Percentiles rank a stretch among this genome's conserved stretches.
These are phyloP conservation scores for Leuciscus idus DNA, from an alignment of 2,113 vertebrate species.

Conservation along the genomic window DNA sequence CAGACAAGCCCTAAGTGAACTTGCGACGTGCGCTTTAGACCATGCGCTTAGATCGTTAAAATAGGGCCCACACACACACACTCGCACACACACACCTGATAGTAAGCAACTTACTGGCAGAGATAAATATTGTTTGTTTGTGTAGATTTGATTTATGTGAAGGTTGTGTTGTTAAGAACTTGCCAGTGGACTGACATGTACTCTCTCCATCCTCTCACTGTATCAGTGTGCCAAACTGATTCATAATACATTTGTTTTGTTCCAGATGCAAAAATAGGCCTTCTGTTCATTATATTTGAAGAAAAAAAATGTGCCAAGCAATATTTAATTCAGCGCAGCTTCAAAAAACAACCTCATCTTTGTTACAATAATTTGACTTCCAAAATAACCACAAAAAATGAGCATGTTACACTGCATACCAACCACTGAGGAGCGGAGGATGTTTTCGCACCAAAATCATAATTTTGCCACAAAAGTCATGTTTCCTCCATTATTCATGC, in stretches of 20 bases:
- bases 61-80: background rate
- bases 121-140: constrained; percentile 30
- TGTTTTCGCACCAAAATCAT: constrained; percentile 15
- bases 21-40: no score
- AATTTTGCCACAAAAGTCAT: constrained; percentile 29
- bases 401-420: background rate
- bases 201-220: background rate
- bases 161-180: constrained; percentile 13
- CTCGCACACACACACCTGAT: background rate
- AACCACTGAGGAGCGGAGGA: background rate
- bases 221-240: constrained; percentile 39
- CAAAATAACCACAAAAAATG: constrained; percentile 14
- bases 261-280: constrained; percentile 42
- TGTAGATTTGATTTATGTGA: constrained; percentile 16
- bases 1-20: no score
- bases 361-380: background rate
- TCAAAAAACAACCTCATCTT: background rate
- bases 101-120: background rate
- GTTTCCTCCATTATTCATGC: constrained; percentile 18
- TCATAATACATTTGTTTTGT: constrained; percentile 44
- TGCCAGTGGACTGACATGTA: background rate
- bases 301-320: background rate
- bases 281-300: constrained; percentile 28
- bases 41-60: no score
- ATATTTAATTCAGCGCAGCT: constrained; percentile 19